Conservation (phyloP, 2,888 invertebrate species). For the Drosophila atripex region DNA sequence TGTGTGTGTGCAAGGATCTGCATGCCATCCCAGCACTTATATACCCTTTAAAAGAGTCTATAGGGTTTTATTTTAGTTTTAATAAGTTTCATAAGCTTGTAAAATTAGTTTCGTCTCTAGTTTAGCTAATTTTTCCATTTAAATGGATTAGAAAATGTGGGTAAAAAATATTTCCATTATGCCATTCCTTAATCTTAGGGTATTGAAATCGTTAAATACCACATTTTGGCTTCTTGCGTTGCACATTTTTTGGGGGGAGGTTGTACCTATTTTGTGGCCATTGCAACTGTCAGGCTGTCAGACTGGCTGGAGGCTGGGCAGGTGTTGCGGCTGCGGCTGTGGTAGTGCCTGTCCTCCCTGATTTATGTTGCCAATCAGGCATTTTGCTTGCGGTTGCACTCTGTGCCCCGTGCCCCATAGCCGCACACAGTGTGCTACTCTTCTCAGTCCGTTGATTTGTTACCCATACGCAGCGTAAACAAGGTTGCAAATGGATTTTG, state of each 20-base stretch:
- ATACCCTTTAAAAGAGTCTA: not conserved
- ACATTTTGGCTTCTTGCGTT: not conserved
- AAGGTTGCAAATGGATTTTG: constrained; percentile 63
- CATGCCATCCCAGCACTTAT: not conserved
- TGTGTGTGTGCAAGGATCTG: constrained; percentile 10
- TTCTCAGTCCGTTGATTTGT: constrained; percentile 65
- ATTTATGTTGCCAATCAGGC: constrained; percentile 79
- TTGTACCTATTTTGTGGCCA: constrained; percentile 35
- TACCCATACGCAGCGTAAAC: constrained; percentile 77
- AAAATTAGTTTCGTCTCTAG: not conserved
- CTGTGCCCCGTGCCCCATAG: constrained; percentile 1
- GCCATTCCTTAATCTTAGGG: constrained; percentile 3
- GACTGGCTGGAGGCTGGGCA: constrained; percentile 10
- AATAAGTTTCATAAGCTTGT: not conserved
- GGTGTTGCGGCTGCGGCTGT: constrained; percentile 36
- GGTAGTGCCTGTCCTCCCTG: constrained; percentile 52
- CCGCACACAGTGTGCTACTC: not conserved
- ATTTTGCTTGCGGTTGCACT: constrained; percentile 63
- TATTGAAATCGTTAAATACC: not conserved
- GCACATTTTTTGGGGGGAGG: constrained; percentile 24
- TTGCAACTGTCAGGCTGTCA: constrained; percentile 23
- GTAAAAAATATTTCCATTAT: not conserved
- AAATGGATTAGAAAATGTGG: not conserved
- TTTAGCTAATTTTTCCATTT: not conserved
- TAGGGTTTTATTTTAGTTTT: not conserved